Percentiles rank a stretch among this genome's conserved stretches.
These are phyloP conservation scores for Euphysa ruthae DNA, from an alignment of 30 jellyfish, hydroid and myxozoan genomes.

Conservation along the genomic window DNA sequence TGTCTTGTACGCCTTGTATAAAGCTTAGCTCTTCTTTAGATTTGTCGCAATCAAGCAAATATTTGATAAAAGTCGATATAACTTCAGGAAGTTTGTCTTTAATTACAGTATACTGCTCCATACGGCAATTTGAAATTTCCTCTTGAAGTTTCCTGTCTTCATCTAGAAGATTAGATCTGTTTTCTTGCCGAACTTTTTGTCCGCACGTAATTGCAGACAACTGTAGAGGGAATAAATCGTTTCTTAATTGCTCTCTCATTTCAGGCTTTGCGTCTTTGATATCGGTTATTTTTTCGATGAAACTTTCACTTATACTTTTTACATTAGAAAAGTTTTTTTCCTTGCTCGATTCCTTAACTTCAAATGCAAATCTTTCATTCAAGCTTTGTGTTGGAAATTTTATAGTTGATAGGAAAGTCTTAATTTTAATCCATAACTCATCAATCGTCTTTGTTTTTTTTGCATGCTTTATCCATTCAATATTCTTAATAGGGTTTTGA, in stretches of 20 bases:
- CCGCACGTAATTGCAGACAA: background rate
- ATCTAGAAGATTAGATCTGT: background rate
- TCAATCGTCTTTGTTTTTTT: too few relatives aligned
- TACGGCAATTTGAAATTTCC: background rate
- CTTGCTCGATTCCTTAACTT: too few relatives aligned
- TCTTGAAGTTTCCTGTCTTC: background rate
- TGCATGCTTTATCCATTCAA: too few relatives aligned
- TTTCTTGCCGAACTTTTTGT: background rate
- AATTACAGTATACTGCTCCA: background rate
- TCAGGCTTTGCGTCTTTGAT: background rate
- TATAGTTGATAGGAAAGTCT: too few relatives aligned
- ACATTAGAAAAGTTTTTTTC: background rate
- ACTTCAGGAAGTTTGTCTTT: background rate
- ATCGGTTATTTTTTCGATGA: background rate
- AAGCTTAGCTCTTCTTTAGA: background rate
- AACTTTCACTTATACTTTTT: background rate
- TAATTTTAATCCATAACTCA: too few relatives aligned
- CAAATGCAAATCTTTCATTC: background rate
- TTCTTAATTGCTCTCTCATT: background rate
- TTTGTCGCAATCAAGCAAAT: background rate
- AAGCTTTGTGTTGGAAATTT: background rate
- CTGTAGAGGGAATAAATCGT: background rate
- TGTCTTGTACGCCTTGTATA: background rate
- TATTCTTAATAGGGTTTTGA: too few relatives aligned
- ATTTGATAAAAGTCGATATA: background rate